These are phyloP conservation scores for Gryllus longicercus DNA, from an alignment of 2,888 invertebrate genomes.

Conservation along the genomic window DNA sequence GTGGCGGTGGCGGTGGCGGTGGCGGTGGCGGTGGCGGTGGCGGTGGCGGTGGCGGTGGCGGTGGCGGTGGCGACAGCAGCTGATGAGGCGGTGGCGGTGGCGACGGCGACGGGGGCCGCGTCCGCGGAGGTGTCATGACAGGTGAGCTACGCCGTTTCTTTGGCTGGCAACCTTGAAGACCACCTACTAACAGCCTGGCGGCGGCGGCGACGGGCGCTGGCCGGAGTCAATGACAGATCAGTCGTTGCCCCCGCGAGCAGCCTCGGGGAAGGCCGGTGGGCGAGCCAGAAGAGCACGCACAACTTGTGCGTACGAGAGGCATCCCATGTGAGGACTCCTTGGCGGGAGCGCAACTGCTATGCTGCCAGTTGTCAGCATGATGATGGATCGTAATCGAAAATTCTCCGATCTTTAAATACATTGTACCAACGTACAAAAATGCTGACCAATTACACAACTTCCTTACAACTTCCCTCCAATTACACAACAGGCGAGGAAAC, in stretches of 20 bases:
- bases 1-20: too few relatives aligned
- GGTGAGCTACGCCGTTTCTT: constrained; percentile 1
- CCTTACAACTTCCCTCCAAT: too few relatives aligned
- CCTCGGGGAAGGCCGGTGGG: constrained; percentile 7
- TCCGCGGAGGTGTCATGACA: background rate
- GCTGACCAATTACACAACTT: too few relatives aligned
- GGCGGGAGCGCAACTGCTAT: too few relatives aligned
- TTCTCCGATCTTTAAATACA: too few relatives aligned
- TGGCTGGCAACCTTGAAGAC: background rate
- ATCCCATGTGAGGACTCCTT: too few relatives aligned
- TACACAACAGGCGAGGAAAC: too few relatives aligned
- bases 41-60: background rate
- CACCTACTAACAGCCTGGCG: background rate
- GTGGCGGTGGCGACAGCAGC: background rate
- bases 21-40: background rate
- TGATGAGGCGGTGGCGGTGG: background rate
- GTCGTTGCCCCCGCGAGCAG: background rate
- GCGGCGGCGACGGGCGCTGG: background rate
- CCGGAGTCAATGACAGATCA: constrained; percentile 17
- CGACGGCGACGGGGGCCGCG: too few relatives aligned
- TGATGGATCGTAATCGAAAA: too few relatives aligned
- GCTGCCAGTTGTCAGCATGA: too few relatives aligned
- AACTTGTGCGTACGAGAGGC: background rate
- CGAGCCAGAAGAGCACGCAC: background rate
- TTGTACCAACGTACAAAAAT: too few relatives aligned